Percentiles rank a stretch among this genome's conserved stretches.
phyloP scores from a whole-genome alignment of 2,888 invertebrate genomes.

The Caenorhabditis sp. region DNA sequence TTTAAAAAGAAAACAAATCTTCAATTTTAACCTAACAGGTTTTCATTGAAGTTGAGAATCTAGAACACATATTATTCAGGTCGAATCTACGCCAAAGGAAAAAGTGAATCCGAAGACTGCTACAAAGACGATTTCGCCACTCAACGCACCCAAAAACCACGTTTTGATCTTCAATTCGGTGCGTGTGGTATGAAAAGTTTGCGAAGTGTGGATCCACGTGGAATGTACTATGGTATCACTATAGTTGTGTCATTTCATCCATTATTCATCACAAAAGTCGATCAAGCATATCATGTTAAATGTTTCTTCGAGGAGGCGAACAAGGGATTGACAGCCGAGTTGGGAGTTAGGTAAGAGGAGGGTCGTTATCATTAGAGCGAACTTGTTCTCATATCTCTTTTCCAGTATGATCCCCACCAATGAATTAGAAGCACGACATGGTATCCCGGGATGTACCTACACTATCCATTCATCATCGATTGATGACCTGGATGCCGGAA shows the following conservation, averaged over 20 bases:
- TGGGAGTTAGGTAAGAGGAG: constrained; percentile 50
- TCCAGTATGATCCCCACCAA: constrained; percentile 71
- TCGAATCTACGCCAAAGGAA: constrained; percentile 71
- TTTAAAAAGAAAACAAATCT: too few relatives aligned
- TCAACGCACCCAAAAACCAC: constrained; percentile 67
- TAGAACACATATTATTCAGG: too few relatives aligned
- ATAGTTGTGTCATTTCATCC: constrained; percentile 71
- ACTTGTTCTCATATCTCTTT: background rate
- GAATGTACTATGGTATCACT: constrained; percentile 71
- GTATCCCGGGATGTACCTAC: constrained; percentile 71
- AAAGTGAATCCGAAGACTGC: constrained; percentile 66
- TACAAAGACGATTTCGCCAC: constrained; percentile 65
- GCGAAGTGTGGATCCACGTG: constrained; percentile 71
- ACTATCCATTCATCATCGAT: constrained; percentile 68
- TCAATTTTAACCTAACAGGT: too few relatives aligned
- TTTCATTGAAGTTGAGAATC: too few relatives aligned
- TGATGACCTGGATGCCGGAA: constrained; percentile 53
- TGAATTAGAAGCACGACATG: constrained; percentile 69
- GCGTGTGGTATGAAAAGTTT: constrained; percentile 70
- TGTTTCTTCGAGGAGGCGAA: constrained; percentile 71
- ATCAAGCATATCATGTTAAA: constrained; percentile 71
- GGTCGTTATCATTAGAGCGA: too few relatives aligned
- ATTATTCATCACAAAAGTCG: constrained; percentile 71
- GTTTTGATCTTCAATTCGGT: constrained; percentile 68
- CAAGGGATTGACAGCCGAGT: constrained; percentile 69